Evolutionary conservation across 1,140 invertebrate species (phyloP).

Genomic region (Nomia melanderi): DNA sequence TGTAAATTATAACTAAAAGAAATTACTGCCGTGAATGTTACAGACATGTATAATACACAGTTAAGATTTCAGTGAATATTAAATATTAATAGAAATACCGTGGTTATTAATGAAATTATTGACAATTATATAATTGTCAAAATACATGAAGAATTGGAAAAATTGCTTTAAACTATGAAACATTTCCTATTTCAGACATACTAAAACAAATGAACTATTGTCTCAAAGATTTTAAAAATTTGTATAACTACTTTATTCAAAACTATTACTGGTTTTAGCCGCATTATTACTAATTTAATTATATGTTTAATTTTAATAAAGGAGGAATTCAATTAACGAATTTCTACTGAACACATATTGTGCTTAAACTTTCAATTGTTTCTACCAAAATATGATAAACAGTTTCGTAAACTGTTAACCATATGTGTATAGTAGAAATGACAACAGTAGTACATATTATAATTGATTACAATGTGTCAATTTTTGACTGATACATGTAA

Average conservation of each 20-base stretch:
- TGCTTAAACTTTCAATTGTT: conserved; percentile 26
- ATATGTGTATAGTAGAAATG: conserved; percentile 14
- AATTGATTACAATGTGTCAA: conserved; percentile 5
- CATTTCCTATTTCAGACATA: conserved; percentile 3
- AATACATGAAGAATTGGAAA: not conserved
- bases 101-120: not conserved
- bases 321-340: not conserved
- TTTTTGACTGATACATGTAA: conserved; percentile 11
- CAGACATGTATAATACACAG: conserved; percentile 8
- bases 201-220: conserved; percentile 17
- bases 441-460: conserved; percentile 24
- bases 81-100: conserved; percentile 8
- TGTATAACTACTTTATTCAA: conserved; percentile 13
- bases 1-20: conserved; percentile 18
- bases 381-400: conserved; percentile 3
- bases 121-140: conserved; percentile 1
- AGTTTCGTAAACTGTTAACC: conserved; percentile 1
- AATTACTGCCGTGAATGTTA: conserved; percentile 22
- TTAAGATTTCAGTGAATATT: not conserved
- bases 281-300: conserved; percentile 19
- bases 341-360: conserved; percentile 18
- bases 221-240: not conserved
- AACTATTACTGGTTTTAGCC: not conserved
- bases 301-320: conserved; percentile 3
- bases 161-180: conserved; percentile 17